These are phyloP conservation scores for Gobio occitaniae DNA, from an alignment of 2,797 vertebrate species.

Conservation along the genomic window DNA sequence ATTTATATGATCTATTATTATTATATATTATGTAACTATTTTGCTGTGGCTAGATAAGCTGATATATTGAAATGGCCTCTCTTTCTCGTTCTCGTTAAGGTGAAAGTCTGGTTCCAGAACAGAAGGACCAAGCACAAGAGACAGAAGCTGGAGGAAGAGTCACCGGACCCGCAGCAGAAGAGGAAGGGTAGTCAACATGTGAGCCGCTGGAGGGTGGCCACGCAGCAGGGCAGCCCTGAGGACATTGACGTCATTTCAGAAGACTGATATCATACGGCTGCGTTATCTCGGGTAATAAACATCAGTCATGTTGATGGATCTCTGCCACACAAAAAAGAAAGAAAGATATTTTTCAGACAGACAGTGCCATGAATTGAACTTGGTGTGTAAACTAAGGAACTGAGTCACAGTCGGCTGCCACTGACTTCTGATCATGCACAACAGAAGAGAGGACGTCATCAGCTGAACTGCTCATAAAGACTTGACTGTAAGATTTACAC, in stretches of 20 bases:
- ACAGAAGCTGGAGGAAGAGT: conserved; percentile 88
- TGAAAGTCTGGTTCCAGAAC: conserved; percentile 87
- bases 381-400: conserved; percentile 46
- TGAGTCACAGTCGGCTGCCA: conserved; percentile 37
- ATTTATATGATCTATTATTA: background rate
- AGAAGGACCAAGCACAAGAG: conserved; percentile 87
- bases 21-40: background rate
- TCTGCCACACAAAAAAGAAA: conserved; percentile 9
- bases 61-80: background rate
- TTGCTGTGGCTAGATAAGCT: background rate
- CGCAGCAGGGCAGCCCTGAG: conserved; percentile 77
- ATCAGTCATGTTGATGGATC: conserved; percentile 21
- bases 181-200: conserved; percentile 85
- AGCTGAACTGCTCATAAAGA: conserved; percentile 48
- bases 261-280: conserved; percentile 71
- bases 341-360: conserved; percentile 39
- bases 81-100: conserved; percentile 64
- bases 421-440: conserved; percentile 21
- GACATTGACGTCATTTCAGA: conserved; percentile 84
- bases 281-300: conserved; percentile 18
- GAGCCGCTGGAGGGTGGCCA: conserved; percentile 85
- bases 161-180: conserved; percentile 83
- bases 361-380: conserved; percentile 38
- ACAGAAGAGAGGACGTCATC: conserved; percentile 23
- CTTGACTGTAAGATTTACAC: conserved; percentile 48